Percentiles rank a stretch among this genome's conserved stretches.
Conservation (phyloP, 2,888 invertebrate genomes). For the Rhagonycha fulva region DNA sequence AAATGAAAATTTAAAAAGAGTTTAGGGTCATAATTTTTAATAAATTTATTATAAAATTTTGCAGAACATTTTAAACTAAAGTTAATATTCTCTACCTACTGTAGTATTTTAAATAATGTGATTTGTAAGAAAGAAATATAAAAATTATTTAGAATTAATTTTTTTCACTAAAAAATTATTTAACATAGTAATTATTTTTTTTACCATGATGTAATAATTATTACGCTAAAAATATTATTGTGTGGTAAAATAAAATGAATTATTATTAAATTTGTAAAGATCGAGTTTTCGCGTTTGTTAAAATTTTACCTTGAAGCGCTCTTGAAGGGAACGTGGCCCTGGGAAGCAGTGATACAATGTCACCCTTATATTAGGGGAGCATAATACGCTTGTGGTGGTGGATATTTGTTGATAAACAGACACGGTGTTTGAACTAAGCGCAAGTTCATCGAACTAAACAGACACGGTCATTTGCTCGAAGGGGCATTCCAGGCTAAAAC, state of each 20-base stretch:
- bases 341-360: conserved; percentile 21
- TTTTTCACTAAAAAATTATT: too few species aligned
- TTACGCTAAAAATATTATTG: not conserved
- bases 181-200: too few species aligned
- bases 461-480: conserved; percentile 25
- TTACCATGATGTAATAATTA: not conserved
- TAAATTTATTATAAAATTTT: too few species aligned
- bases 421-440: not conserved
- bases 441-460: conserved; percentile 13
- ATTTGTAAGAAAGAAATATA: too few species aligned
- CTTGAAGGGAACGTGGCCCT: conserved; percentile 25
- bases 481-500: conserved; percentile 29
- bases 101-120: too few species aligned
- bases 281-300: not conserved
- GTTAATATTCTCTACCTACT: too few species aligned
- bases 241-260: not conserved
- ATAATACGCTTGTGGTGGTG: conserved; percentile 1
- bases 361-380: conserved; percentile 21
- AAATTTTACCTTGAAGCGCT: conserved; percentile 18
- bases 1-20: not conserved
- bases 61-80: too few species aligned
- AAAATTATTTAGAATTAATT: too few species aligned
- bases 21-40: not conserved
- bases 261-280: not conserved
- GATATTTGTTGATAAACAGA: not conserved